Conservation (phyloP, 2,888 invertebrate genomes). For the Eilema sororculum region DNA sequence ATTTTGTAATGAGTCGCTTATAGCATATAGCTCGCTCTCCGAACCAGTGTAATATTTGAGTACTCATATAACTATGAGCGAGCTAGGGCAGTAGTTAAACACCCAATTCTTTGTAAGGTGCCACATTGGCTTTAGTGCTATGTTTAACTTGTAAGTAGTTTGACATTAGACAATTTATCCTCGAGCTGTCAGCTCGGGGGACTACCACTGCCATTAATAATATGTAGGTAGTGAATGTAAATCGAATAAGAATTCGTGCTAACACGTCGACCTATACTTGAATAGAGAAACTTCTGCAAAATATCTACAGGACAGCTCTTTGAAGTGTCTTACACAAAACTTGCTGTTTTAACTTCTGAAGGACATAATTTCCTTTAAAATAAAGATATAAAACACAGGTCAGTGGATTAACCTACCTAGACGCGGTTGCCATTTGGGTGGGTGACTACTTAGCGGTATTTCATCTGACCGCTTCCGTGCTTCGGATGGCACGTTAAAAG, state of each 20-base stretch:
- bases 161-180: conserved; percentile 52
- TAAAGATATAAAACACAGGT: no score
- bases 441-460: no score
- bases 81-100: conserved; percentile 32
- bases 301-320: conserved; percentile 28
- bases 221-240: conserved; percentile 56
- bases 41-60: conserved; percentile 17
- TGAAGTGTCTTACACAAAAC: no score
- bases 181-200: conserved; percentile 24
- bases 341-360: no score
- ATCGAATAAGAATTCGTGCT: conserved; percentile 55
- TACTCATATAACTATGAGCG: conserved; percentile 23
- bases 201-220: conserved; percentile 49
- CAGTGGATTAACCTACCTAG: no score
- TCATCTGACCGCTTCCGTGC: no score
- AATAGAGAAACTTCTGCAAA: background rate
- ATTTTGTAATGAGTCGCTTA: conserved; percentile 27
- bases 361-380: no score
- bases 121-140: conserved; percentile 63
- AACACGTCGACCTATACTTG: background rate
- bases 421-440: no score
- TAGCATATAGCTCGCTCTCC: conserved; percentile 28
- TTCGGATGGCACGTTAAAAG: no score
- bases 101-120: conserved; percentile 64
- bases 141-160: conserved; percentile 53